Conservation (phyloP, 2,888 invertebrate species). For the Crioceris asparagi region DNA sequence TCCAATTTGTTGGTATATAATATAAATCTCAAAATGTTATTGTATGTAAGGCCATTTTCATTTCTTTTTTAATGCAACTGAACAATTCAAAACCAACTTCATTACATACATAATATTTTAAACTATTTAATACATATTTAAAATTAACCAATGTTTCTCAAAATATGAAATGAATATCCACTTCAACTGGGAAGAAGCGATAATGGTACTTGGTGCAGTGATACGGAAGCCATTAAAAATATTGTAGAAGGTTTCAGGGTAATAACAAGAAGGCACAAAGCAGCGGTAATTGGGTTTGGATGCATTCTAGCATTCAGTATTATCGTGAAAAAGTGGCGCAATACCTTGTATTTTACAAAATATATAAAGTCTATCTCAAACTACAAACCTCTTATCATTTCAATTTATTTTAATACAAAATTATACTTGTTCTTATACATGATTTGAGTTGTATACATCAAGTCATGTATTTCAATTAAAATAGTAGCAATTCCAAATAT, state of each 20-base stretch:
- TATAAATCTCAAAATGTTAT: too few relatives aligned
- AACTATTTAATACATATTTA: too few relatives aligned
- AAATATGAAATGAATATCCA: conserved; percentile 9
- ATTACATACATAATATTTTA: too few relatives aligned
- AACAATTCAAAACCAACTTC: too few relatives aligned
- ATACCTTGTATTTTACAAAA: conserved; percentile 26
- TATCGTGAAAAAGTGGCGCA: conserved; percentile 30
- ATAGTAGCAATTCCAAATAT: too few relatives aligned
- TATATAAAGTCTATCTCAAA: conserved; percentile 13
- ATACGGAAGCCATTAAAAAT: conserved; percentile 33
- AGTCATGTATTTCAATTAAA: too few relatives aligned
- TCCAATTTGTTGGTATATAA: too few relatives aligned
- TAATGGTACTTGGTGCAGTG: conserved; percentile 29
- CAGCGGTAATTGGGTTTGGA: conserved; percentile 30
- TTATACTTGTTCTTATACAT: too few relatives aligned
- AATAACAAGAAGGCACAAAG: conserved; percentile 38
- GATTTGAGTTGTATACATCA: too few relatives aligned
- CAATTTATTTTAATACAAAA: neutral
- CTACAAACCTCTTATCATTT: conserved; percentile 12
- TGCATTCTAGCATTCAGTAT: too few relatives aligned
- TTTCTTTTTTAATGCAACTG: too few relatives aligned
- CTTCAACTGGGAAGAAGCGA: conserved; percentile 20
- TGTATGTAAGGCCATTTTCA: too few relatives aligned
- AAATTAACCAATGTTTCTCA: neutral
- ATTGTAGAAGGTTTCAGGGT: conserved; percentile 27